Percentiles rank a stretch among this genome's conserved stretches.
phyloP scores from a whole-genome alignment of 30 jellyfish, hydroid and myxozoan species.

The Calvadosia cruxmelitensis region DNA sequence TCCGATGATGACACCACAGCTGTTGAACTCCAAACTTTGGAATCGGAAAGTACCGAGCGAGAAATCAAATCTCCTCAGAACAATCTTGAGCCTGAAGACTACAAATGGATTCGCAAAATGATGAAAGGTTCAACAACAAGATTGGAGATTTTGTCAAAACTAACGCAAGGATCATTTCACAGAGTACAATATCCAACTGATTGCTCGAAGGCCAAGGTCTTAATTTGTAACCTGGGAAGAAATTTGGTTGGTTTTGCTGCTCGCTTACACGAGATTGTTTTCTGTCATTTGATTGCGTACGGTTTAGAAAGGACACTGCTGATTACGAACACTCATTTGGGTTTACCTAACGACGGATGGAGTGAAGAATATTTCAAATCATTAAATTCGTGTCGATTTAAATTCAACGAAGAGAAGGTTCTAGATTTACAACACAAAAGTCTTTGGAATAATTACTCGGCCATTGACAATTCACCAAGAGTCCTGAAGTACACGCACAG shows the following conservation, averaged over 20 bases:
- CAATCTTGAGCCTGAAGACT: too few species aligned
- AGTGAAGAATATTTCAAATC: neutral
- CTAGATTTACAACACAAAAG: neutral
- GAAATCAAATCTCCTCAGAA: too few species aligned
- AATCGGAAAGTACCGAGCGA: too few species aligned
- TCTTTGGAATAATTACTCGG: neutral
- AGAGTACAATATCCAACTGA: neutral
- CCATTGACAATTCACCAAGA: neutral
- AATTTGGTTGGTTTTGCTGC: neutral
- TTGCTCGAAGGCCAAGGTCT: neutral
- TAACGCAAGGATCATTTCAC: neutral
- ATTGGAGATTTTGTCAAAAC: neutral
- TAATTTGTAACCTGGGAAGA: neutral
- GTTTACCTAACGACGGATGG: neutral
- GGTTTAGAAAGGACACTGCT: neutral
- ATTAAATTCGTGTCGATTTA: neutral
- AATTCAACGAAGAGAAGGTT: neutral
- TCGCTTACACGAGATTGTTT: neutral
- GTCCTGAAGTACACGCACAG: neutral
- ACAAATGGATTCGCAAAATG: too few species aligned
- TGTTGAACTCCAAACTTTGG: too few species aligned
- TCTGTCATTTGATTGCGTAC: neutral
- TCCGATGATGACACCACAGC: too few species aligned
- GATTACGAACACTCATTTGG: neutral
- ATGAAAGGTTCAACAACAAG: too few species aligned